Conservation (phyloP, 2,797 vertebrate genomes). For the Helicolenus hilgendorfi region DNA sequence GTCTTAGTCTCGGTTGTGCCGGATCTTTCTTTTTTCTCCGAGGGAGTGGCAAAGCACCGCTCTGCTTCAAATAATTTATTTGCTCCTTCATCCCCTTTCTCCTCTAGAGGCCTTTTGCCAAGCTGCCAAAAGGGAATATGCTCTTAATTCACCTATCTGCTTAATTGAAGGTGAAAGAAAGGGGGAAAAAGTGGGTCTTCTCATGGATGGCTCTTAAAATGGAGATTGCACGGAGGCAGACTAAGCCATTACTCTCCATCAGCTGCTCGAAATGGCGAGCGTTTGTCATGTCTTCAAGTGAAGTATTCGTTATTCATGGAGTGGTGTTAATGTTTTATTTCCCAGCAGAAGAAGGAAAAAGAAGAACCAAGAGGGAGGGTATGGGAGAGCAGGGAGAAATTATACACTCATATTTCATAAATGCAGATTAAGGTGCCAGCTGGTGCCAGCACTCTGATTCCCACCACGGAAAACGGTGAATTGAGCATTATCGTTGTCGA, state of each 20-base stretch:
- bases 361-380: conserved; percentile 11
- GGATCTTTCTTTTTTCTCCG: conserved; percentile 21
- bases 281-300: conserved; percentile 63
- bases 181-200: background rate
- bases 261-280: conserved; percentile 33
- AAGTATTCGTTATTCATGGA: conserved; percentile 78
- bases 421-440: conserved; percentile 71
- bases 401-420: conserved; percentile 63
- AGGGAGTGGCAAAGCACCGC: conserved; percentile 34
- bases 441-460: conserved; percentile 59
- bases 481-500: conserved; percentile 31
- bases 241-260: conserved; percentile 44
- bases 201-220: conserved; percentile 18
- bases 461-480: conserved; percentile 45
- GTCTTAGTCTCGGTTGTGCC: conserved; percentile 7
- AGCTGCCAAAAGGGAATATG: conserved; percentile 39
- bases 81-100: conserved; percentile 28
- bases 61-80: conserved; percentile 71
- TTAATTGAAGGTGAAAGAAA: conserved; percentile 54
- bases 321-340: conserved; percentile 81
- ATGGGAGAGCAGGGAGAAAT: conserved; percentile 4
- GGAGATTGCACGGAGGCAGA: conserved; percentile 6
- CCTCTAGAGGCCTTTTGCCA: conserved; percentile 25
- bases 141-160: conserved; percentile 47
- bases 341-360: conserved; percentile 47